Conservation (phyloP, 2,797 vertebrate genomes). For the Heliangelus exortis region DNA sequence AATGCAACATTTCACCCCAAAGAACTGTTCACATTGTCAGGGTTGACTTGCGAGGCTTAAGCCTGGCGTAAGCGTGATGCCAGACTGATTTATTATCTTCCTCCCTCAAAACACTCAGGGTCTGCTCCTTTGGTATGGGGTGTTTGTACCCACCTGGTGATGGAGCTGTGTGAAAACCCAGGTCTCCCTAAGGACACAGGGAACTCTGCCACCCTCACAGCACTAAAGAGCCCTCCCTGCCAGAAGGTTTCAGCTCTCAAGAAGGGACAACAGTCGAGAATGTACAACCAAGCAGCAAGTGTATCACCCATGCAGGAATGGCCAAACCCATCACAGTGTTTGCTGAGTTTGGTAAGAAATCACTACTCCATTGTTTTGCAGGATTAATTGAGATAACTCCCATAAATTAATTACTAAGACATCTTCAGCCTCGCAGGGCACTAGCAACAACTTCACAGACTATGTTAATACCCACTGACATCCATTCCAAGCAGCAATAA, state of each 20-base stretch:
- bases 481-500: background rate
- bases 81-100: background rate
- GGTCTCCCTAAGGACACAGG: background rate
- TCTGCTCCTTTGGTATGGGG: background rate
- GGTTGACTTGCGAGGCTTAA: background rate
- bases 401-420: background rate
- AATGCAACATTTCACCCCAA: background rate
- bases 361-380: background rate
- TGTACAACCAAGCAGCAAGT: background rate
- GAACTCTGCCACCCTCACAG: background rate
- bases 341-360: background rate
- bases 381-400: background rate
- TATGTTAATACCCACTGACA: background rate
- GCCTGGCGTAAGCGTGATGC: background rate
- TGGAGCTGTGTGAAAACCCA: background rate
- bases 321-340: background rate
- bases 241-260: background rate
- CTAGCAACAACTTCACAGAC: background rate
- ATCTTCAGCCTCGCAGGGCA: background rate
- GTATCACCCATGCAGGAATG: background rate
- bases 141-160: background rate
- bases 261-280: background rate
- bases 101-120: background rate
- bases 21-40: background rate
- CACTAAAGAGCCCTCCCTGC: accelerated